Base-by-base conservation (phyloP, 37 sponge, comb jelly and placozoan genomes). In the Chondrilla cf. caribensis region DNA sequence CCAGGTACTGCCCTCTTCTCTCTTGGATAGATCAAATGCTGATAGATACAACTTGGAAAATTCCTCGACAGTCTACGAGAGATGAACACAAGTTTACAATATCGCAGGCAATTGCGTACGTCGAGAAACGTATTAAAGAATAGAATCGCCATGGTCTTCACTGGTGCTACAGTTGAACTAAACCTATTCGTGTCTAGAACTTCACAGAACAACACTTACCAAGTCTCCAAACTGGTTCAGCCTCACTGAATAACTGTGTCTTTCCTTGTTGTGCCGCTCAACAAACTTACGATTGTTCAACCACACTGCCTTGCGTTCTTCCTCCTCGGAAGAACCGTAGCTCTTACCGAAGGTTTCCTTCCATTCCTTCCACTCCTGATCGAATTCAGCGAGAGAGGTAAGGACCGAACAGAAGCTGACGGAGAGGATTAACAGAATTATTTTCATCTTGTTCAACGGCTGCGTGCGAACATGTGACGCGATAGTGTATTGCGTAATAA, bases 191-290 rank as follows among this genome's bases (percentile, higher is more conserved):
- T n/a, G n/a, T n/a, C n/a, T n/a, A n/a, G n/a, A n/a, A n/a, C n/a
- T n/a, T n/a, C n/a, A 47, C 51, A 47, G 51, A 47, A 47, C 51
- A 47, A 47, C 0, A 28, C 86, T 70, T 54, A 94, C 93, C 84
- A 92, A 21, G 41, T 92, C 93, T 76, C 89, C 93, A 72, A 92
- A 88, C 59, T 86, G 64, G 60, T 92, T 92, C 41, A 92, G 76
- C 17, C 22, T 84, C 47, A 94, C 77, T 3, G 73, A 51, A 60
- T 67, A 94, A 38, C 67, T 82, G 44, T 67, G 58, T 22, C 83
- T 73, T 15, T 66, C 81, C 38, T n/a, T 86, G 86, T 94, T 94
- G 81, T 92, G 93, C 37, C 64, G 58, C 54, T 47, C 2, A 5
- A 92, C 82, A 8, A 62, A 58, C 33, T 81, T 25, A 55, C 75